Percentiles rank a stretch among this genome's conserved stretches.
Conservation (phyloP, 2,797 vertebrate genomes). For the Chromis chromis region DNA sequence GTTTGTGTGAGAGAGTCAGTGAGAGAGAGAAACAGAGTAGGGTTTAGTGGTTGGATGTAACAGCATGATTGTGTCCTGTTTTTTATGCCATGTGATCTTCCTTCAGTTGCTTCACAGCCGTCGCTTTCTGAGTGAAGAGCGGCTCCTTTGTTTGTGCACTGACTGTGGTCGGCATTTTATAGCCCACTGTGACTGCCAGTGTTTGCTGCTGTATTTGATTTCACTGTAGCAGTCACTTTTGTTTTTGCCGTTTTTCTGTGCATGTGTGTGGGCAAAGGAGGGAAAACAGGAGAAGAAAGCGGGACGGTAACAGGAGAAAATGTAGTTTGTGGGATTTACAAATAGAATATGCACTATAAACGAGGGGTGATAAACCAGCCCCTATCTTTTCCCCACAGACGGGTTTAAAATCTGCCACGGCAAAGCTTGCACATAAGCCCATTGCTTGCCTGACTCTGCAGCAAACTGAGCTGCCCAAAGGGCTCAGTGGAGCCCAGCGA, state of each 20-base stretch:
- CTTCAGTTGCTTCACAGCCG: slow-evolving; percentile 64
- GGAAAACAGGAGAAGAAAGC: slow-evolving; percentile 35
- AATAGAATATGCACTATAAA: slow-evolving; percentile 73
- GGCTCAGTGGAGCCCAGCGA: slow-evolving; percentile 58
- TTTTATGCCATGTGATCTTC: slow-evolving; percentile 65
- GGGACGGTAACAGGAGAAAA: slow-evolving; percentile 44
- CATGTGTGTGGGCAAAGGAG: slow-evolving; percentile 29
- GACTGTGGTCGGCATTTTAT: slow-evolving; percentile 66
- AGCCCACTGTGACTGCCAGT: slow-evolving; percentile 56
- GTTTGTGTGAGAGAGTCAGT: slow-evolving; percentile 26
- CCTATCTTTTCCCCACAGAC: slow-evolving; percentile 78
- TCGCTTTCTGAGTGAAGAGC: slow-evolving; percentile 61
- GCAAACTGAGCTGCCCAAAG: slow-evolving; percentile 77
- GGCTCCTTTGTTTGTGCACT: slow-evolving; percentile 65
- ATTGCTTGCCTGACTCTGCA: slow-evolving; percentile 67
- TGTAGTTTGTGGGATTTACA: slow-evolving; percentile 69
- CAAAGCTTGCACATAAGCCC: slow-evolving; percentile 73
- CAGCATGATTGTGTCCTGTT: slow-evolving; percentile 65
- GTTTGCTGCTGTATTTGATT: slow-evolving; percentile 64
- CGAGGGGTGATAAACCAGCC: slow-evolving; percentile 67
- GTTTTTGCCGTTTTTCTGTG: slow-evolving; percentile 32
- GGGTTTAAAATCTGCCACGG: slow-evolving; percentile 75
- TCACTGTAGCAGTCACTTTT: slow-evolving; percentile 54
- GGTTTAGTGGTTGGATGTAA: slow-evolving; percentile 57
- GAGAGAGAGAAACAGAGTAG: slow-evolving; percentile 38